These are phyloP conservation scores for Xenopus tropicalis DNA, from an alignment of 2,113 vertebrate species.

Conservation along the genomic window DNA sequence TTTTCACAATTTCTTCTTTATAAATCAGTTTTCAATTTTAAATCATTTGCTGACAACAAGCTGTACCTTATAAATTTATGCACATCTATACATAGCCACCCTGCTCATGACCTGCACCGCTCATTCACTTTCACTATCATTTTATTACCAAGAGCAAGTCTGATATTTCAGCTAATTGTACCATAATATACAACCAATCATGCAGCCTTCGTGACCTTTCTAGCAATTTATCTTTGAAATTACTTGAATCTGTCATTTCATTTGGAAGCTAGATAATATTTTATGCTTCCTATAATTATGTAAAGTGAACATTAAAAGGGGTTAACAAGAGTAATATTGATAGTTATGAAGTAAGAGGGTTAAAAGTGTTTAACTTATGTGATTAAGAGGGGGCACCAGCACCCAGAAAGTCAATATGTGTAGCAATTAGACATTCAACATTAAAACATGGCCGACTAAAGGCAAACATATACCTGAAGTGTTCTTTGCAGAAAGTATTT, in stretches of 20 bases:
- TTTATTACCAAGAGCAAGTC: conserved; percentile 1
- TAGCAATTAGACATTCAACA: too few relatives aligned
- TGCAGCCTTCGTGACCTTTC: not conserved
- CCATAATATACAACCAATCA: not conserved
- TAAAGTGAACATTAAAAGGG: conserved; percentile 2
- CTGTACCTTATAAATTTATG: not conserved
- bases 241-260: not conserved
- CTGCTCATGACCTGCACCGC: not conserved
- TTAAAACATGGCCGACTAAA: too few relatives aligned
- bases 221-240: not conserved
- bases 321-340: not conserved
- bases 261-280: not conserved
- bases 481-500: too few relatives aligned
- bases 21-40: too few relatives aligned
- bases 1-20: too few relatives aligned
- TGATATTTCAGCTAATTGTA: not conserved
- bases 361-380: too few relatives aligned
- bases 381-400: too few relatives aligned
- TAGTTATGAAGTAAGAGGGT: not conserved
- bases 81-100: not conserved
- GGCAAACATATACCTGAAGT: too few relatives aligned
- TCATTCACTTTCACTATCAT: not conserved
- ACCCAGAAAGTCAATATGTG: too few relatives aligned
- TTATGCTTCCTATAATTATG: not conserved
- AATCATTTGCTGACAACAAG: too few relatives aligned